Evolutionary conservation across 2,113 vertebrate genomes (phyloP), one percentile per base, ranked within the genome.

Genomic region (Carettochelys insculpta): DNA sequence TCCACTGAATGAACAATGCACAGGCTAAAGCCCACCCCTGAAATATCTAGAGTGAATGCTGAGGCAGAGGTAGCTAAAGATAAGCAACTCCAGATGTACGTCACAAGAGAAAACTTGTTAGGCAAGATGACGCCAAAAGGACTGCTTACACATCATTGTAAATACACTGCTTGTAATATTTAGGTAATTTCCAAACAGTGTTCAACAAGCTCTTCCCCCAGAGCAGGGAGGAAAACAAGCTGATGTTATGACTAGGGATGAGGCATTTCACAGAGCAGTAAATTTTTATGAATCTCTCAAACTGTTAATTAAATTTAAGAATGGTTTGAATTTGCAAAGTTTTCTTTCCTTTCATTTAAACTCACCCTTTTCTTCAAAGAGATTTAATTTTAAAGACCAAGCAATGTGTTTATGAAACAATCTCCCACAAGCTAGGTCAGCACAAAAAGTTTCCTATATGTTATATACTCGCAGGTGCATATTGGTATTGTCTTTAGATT

Each of bases 41-140:
- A 78, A 80, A 94, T 90, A 84, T 10, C 27, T 41, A 61, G 41
- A 85, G 84, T 65, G 89, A 83, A 82, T 75, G 53, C 53, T 76
- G 80, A 56, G 71, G 61, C 73, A 27, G 91, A 85, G 31, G 83
- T 65, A 65, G 31, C 56, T 16, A 71, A 91, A 52, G 84, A 38
- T 20, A 61, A 85, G 78, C 47, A 89, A 41, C 53, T 80, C 87
- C 61, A 92, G 79, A 14, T 77, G 34, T 50, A 47, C 50, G 43
- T 38, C 82, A 94, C 50, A 85, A 38, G 61, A 38, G 61, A 68
- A 68, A 68, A 19, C 8, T 38, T 50, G 61, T 80, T 43, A 45
- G 77, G 43, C 68, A 54, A 95, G 84, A 82, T 5, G 24, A 38
- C 0, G 4, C 65, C 82, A 43, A 10, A 51, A 38, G 24, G 24